Evolutionary conservation across 2,888 invertebrate genomes (phyloP), one percentile per base, ranked within the genome.

Genomic region (Trilocha varians): DNA sequence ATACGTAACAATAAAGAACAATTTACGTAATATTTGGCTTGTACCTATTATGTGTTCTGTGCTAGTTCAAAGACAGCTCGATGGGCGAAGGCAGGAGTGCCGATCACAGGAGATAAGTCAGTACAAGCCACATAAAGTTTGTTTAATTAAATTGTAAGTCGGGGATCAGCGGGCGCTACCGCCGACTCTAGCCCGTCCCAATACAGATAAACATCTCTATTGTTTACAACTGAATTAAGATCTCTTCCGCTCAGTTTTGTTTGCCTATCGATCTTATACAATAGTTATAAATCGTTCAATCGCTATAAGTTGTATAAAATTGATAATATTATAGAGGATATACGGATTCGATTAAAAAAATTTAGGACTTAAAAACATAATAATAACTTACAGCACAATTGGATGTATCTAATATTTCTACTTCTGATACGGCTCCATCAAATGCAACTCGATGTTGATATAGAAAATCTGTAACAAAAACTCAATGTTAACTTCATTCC

Each of bases 381-480:
- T 46, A 48, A 52, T 64, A 52, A 50, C 91, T 91, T 87, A 93
- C 93, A 87, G 90, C 91, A 85, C 91, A 93, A 86, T 91, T 92
- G 57, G 92, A 93, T 57, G 92, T 93, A 80, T 92, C 93, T 78
- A 91, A 85, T 76, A 91, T 92, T 87, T 92, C 93, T 59, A 92
- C 91, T 80, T 93, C 93, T 48, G 92, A 92, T 54, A 90, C 89
- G 52, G 90, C 91, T 64, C 90, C 92, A 73, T 93, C 93, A 75
- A 93, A 92, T 52, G 91, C 91, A 57, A 92, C 91, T 74, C 90
- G 89, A 73, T 93, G 93, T 64, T 91, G 89, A 80, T 93, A 93
- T 54, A 92, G 89, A 72, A 92, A 92, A 89, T 93, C 93, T 92
- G 90, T 57, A 90, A 91, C 76, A 83, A 77, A 74, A 71, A 49